Percentiles rank a stretch among this genome's conserved stretches.
phyloP scores from a whole-genome alignment of 1,140 invertebrate species.

The Drosophila sturtevanti region DNA sequence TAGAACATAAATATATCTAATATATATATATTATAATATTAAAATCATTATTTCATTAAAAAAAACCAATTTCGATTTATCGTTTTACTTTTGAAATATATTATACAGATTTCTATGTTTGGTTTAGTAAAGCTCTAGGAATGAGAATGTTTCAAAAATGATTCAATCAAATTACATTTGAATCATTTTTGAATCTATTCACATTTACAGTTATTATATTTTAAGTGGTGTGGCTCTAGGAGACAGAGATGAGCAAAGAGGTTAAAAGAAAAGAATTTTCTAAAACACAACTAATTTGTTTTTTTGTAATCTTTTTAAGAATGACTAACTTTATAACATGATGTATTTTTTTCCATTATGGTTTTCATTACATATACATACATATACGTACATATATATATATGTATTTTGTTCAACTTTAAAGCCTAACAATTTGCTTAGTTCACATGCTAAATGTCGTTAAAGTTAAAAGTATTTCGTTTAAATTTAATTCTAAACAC shows the following conservation, averaged over 20 bases:
- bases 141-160: neutral
- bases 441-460: slow-evolving; percentile 63
- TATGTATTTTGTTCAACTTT: slow-evolving; percentile 55
- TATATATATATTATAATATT: neutral
- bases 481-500: slow-evolving; percentile 74
- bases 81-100: neutral
- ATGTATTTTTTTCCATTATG: slow-evolving; percentile 37
- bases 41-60: neutral
- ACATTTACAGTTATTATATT: neutral
- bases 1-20: too few species aligned
- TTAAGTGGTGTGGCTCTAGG: slow-evolving; percentile 47
- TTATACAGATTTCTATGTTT: neutral
- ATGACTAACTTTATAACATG: slow-evolving; percentile 66
- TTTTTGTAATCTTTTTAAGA: slow-evolving; percentile 49
- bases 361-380: slow-evolving; percentile 3
- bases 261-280: slow-evolving; percentile 48
- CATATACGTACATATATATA: slow-evolving; percentile 3
- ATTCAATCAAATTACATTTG: neutral
- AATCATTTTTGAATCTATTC: neutral
- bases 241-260: slow-evolving; percentile 72
- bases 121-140: slow-evolving; percentile 1
- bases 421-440: slow-evolving; percentile 73
- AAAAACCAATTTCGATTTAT: neutral
- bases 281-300: slow-evolving; percentile 55
- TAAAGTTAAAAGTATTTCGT: slow-evolving; percentile 72